Percentiles rank a stretch among this genome's conserved stretches.
These are phyloP conservation scores for Brotula barbata DNA, from an alignment of 2,797 vertebrate species.

Conservation along the genomic window DNA sequence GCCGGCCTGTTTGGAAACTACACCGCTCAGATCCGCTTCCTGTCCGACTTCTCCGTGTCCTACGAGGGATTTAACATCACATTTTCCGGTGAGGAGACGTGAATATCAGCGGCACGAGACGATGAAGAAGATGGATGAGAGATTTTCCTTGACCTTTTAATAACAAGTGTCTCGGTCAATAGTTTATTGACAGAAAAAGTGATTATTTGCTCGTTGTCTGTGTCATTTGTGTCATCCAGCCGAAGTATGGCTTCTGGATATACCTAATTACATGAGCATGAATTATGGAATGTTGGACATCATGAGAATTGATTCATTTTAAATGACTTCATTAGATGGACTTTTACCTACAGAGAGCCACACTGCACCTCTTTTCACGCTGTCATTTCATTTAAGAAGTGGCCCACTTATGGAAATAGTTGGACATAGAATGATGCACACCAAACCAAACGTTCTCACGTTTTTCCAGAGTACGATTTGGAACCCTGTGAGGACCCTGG, in stretches of 20 bases:
- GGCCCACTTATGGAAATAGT: too few species aligned
- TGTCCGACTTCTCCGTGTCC: conserved; percentile 98
- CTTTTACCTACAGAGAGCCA: conserved; percentile 8
- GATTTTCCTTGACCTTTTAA: background rate
- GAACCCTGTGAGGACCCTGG: conserved; percentile 97
- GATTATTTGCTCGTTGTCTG: background rate
- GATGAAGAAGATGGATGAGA: conserved; percentile 1
- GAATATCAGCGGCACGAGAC: background rate
- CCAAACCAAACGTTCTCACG: too few species aligned
- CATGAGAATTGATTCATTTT: conserved; percentile 23
- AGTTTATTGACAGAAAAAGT: conserved; percentile 11
- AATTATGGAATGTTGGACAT: conserved; percentile 17
- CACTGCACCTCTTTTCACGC: conserved; percentile 5
- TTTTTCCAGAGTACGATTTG: conserved; percentile 89
- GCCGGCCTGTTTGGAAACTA: conserved; percentile 97
- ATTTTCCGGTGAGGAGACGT: conserved; percentile 85
- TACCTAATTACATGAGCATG: conserved; percentile 9
- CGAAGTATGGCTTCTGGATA: conserved; percentile 8
- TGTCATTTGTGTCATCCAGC: background rate
- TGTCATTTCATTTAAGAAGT: too few species aligned
- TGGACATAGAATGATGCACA: too few species aligned
- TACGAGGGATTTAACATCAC: conserved; percentile 99
- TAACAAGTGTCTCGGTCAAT: background rate
- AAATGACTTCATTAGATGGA: conserved; percentile 21
- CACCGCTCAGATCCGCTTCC: conserved; percentile 94